Evolutionary conservation across 2,888 invertebrate genomes (phyloP), one percentile per base, ranked within the genome.

Genomic region (Barypeithes pellucidus): DNA sequence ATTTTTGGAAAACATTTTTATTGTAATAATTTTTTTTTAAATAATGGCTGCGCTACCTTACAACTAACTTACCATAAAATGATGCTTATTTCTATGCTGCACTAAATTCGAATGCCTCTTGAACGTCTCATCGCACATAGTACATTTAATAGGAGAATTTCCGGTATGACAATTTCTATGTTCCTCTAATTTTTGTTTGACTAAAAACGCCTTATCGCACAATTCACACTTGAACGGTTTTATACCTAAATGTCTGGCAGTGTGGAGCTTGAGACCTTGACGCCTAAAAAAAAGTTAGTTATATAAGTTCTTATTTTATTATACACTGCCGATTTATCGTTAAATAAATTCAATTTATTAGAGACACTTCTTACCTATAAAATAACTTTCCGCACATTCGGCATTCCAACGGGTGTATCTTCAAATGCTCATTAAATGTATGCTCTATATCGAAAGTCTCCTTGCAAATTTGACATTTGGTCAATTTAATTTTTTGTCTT

Each of bases 151-250:
- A 9, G 95, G 95, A 43, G 93, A 88, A 52, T 92, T 91, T 5
- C 95, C 95, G 0, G 95, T 94, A 85, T 96, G 95, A 73, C 91
- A 90, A 84, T 95, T 93, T 86, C 91, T 91, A 82, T 96, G 95
- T 84, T 95, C 95, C 69, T 90, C 89, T 74, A 94, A 86, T 82
- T 95, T 95, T 86, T 94, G 94, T 61, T 93, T 92, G 24, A 95
- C 94, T 52, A 94, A 88, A 85, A 95, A 96, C 54, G 92, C 90
- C 85, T 95, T 95, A 82, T 92, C 92, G 84, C 95, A 96, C 14
- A 93, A 88, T 3, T 91, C 92, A 82, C 95, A 95, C 78, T 90
- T 90, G 81, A 80, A 85, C 39, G 86, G 86, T 82, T 93, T 93
- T 82, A 95, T 92, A 16, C 83, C 94, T 73, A 94, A 85, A 85